phyloP scores from a whole-genome alignment of 2,888 invertebrate genomes.

The Loripinus fragilis region DNA sequence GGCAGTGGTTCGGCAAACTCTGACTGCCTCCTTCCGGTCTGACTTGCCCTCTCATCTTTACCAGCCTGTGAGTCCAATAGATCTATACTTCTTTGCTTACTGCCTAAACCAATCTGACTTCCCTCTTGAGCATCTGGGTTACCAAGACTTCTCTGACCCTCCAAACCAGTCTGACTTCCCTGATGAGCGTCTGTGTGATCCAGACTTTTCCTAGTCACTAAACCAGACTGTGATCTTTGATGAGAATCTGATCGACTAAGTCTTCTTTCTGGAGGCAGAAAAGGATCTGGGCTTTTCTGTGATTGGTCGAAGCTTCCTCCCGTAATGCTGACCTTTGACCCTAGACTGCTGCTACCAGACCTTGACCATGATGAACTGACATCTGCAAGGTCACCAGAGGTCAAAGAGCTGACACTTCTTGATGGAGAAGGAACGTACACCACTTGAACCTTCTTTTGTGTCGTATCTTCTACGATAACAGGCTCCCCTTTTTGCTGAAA shows the following conservation, averaged over 20 bases:
- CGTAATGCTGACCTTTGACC: slow-evolving; percentile 40
- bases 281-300: slow-evolving; percentile 5
- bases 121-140: not conserved
- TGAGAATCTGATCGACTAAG: not conserved
- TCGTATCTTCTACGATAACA: slow-evolving; percentile 48
- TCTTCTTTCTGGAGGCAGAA: not conserved
- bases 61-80: too few species aligned
- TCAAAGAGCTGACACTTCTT: slow-evolving; percentile 69
- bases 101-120: too few species aligned
- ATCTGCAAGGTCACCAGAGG: slow-evolving; percentile 77
- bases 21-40: not conserved
- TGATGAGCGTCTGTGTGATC: not conserved
- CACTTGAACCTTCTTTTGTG: slow-evolving; percentile 47
- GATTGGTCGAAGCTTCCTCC: slow-evolving; percentile 7
- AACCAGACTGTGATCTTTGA: not conserved
- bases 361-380: slow-evolving; percentile 62
- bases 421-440: slow-evolving; percentile 68
- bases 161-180: not conserved
- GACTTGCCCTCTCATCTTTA: not conserved
- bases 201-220: not conserved
- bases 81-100: too few species aligned
- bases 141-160: slow-evolving; percentile 26
- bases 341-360: slow-evolving; percentile 38
- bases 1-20: slow-evolving; percentile 7
- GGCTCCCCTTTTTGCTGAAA: slow-evolving; percentile 59